Percentiles rank a stretch among this genome's conserved stretches.
Evolutionary conservation across 2,797 vertebrate genomes (phyloP).

Genomic region (Bradypus variegatus): DNA sequence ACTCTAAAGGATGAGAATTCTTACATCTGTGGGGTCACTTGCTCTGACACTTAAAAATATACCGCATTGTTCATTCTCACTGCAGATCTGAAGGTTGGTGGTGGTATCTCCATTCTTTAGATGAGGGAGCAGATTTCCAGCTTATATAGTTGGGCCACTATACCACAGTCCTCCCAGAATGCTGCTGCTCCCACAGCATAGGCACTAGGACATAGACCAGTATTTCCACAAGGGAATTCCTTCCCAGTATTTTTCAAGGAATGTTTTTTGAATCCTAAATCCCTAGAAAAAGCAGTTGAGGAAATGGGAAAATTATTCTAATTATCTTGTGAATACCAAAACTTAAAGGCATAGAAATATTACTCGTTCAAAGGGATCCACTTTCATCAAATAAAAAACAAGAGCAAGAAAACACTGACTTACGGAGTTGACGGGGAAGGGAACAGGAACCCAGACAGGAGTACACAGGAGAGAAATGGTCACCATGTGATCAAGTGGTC

Average conservation of each 20-base stretch:
- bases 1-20: background rate
- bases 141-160: background rate
- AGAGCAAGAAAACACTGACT: background rate
- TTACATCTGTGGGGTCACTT: background rate
- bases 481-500: background rate
- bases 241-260: constrained; percentile 10
- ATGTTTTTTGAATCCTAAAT: background rate
- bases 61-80: background rate
- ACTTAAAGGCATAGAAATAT: background rate
- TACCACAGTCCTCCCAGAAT: background rate
- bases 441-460: background rate
- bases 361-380: background rate
- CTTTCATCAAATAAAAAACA: background rate
- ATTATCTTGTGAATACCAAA: background rate
- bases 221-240: background rate
- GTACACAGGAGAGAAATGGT: background rate
- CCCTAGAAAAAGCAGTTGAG: background rate
- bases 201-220: background rate
- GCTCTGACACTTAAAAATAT: background rate
- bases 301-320: background rate
- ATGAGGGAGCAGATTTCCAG: background rate
- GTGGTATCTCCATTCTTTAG: background rate
- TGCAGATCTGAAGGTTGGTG: background rate
- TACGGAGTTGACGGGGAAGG: background rate
- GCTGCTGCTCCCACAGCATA: background rate